These are phyloP conservation scores for Scaeva pyrastri DNA, from an alignment of 2,888 invertebrate species.

Conservation along the genomic window DNA sequence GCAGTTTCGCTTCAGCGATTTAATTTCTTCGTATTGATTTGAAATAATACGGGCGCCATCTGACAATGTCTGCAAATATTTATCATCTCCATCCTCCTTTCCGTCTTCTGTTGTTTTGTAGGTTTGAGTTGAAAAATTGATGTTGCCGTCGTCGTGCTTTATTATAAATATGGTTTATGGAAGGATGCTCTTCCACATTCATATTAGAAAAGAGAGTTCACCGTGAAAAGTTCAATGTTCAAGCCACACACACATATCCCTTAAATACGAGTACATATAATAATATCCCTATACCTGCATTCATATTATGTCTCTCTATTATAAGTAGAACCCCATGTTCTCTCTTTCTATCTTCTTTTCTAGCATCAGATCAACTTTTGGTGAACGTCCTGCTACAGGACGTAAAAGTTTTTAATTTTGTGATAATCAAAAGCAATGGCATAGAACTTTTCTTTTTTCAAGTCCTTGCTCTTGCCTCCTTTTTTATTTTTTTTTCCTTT, in stretches of 20 bases:
- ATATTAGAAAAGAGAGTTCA: constrained; percentile 45
- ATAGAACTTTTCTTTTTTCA: constrained; percentile 65
- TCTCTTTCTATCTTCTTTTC: not conserved
- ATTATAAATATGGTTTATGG: constrained; percentile 26
- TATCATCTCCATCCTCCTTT: constrained; percentile 60
- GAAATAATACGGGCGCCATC: constrained; percentile 73
- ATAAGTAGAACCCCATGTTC: not conserved
- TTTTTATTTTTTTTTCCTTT: not conserved
- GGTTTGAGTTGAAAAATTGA: constrained; percentile 48
- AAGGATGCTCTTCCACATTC: constrained; percentile 49
- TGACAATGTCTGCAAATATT: constrained; percentile 75
- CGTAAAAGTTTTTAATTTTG: constrained; percentile 76
- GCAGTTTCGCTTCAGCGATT: constrained; percentile 69
- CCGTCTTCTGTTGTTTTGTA: not conserved
- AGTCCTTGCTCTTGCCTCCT: constrained; percentile 18
- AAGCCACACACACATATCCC: constrained; percentile 56
- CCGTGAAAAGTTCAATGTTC: constrained; percentile 33
- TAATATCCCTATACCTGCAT: constrained; percentile 1
- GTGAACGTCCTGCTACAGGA: constrained; percentile 60
- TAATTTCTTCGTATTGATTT: constrained; percentile 72
- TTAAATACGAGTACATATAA: not conserved
- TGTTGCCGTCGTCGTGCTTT: constrained; percentile 67
- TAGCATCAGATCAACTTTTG: constrained; percentile 1
- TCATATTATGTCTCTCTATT: not conserved
- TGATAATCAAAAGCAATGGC: constrained; percentile 76